A percentile compares a stretch with the other conserved stretches of the same genome.
These are phyloP conservation scores for Tapirus indicus DNA, from an alignment of 2,797 vertebrate genomes.

Conservation along the genomic window DNA sequence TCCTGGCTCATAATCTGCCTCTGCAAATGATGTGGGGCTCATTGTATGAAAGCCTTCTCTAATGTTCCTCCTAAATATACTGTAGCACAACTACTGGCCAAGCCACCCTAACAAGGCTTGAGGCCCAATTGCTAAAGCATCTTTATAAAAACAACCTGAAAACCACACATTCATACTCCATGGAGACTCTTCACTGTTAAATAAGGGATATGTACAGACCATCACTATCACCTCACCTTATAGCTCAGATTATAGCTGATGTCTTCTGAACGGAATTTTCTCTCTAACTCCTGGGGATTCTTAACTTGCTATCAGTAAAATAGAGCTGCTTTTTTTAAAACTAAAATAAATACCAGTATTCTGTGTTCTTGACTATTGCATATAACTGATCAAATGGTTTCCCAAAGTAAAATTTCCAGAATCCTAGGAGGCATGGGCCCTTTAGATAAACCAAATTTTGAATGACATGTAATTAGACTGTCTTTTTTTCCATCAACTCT, in stretches of 20 bases:
- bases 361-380: not conserved
- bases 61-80: not conserved
- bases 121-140: not conserved
- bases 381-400: not conserved
- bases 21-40: too few species aligned
- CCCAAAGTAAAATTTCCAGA: slow-evolving; percentile 36
- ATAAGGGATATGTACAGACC: not conserved
- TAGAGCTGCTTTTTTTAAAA: not conserved
- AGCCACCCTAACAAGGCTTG: not conserved
- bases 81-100: too few species aligned
- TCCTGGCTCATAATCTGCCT: not conserved
- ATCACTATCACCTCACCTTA: not conserved
- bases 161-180: not conserved
- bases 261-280: not conserved
- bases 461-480: not conserved
- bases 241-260: not conserved
- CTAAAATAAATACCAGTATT: not conserved
- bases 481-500: not conserved
- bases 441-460: not conserved
- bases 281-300: not conserved
- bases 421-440: not conserved
- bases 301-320: not conserved
- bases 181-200: not conserved
- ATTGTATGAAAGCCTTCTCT: not conserved
- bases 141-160: not conserved